Base-by-base conservation (phyloP, 2,888 invertebrate species). In the Habrosyne pyritoides region DNA sequence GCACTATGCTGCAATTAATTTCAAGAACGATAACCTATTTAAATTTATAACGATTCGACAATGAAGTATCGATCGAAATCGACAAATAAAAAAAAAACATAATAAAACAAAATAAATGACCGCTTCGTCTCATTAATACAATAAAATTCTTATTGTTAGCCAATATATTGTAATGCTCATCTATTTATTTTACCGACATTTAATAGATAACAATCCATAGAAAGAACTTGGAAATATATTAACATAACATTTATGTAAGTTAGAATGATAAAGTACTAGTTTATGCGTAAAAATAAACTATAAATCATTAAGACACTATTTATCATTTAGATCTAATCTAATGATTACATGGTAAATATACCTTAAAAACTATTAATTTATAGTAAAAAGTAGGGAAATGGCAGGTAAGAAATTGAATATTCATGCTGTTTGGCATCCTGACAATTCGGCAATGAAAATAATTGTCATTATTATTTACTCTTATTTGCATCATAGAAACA, bases 401-500 rank as follows among this genome's bases (percentile, higher is more conserved):
- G 8, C 18, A 18, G 14, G 12, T 24, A 49, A 26, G 24, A 26
- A 24, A 24, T 24, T 26, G 21, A 22, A 49, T 49, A 49, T 49
- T n/a, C 24, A 50, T 22, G 26, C 14, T 49, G 26, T 18, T 14
- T 14, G 18, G 21, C 28, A 50, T 10, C 21, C 50, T 10, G 10
- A 50, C 28, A 18, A 49, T 49, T 49, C 26, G 49, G 49, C 28
- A 49, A 50, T 50, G 28, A 50, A 50, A 50, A 28, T 28, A 18
- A 18, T 60, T 64, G 63, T 64, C 61, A 62, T 64, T 64, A 69
- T 66, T 62, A 69, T 67, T 59, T 65, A 58, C 56, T 55, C 61
- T 60, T 63, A 72, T 73, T 68, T 70, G 67, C 64, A 66, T 69
- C 52, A 60, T 57, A 66, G 61, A 65, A 69, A 76, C 73, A 76